A percentile compares a stretch with the other conserved stretches of the same genome.
phyloP scores from a whole-genome alignment of 2,797 vertebrate genomes.

The Pagetopsis macropterus region DNA sequence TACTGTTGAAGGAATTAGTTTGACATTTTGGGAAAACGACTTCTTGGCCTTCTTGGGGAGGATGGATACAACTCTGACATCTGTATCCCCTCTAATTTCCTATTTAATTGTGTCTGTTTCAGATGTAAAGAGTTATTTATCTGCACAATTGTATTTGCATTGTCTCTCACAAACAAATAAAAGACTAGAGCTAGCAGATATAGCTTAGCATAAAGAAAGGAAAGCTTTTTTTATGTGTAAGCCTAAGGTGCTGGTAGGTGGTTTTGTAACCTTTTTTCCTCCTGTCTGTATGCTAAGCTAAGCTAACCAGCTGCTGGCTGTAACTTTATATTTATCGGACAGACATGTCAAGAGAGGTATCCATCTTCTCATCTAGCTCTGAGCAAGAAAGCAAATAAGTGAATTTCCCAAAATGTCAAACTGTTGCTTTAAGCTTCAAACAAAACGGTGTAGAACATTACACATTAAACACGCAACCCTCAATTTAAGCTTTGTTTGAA shows the following conservation, averaged over 20 bases:
- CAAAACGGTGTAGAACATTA: slow-evolving; percentile 8
- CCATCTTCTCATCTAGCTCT: background rate
- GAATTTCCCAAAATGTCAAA: slow-evolving; percentile 1
- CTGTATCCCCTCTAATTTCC: background rate
- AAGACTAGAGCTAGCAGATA: too few relatives aligned
- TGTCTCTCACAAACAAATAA: too few relatives aligned
- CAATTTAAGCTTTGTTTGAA: slow-evolving; percentile 21
- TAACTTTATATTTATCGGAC: background rate
- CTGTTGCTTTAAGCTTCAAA: slow-evolving; percentile 3
- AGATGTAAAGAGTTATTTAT: background rate
- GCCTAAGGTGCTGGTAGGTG: background rate
- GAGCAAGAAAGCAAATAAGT: background rate
- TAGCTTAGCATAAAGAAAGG: background rate
- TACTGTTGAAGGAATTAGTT: background rate
- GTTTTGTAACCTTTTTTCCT: background rate
- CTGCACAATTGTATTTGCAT: background rate
- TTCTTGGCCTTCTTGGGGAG: background rate
- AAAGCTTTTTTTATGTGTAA: background rate
- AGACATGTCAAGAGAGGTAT: background rate
- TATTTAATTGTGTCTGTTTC: background rate
- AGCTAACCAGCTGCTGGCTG: background rate
- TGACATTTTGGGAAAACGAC: background rate
- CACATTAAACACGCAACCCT: slow-evolving; percentile 14
- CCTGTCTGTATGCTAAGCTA: background rate
- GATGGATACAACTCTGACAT: background rate